Percentiles rank a stretch among this genome's conserved stretches.
Conservation (phyloP, 2,888 invertebrate species). For the Silvanus unidentatus region DNA sequence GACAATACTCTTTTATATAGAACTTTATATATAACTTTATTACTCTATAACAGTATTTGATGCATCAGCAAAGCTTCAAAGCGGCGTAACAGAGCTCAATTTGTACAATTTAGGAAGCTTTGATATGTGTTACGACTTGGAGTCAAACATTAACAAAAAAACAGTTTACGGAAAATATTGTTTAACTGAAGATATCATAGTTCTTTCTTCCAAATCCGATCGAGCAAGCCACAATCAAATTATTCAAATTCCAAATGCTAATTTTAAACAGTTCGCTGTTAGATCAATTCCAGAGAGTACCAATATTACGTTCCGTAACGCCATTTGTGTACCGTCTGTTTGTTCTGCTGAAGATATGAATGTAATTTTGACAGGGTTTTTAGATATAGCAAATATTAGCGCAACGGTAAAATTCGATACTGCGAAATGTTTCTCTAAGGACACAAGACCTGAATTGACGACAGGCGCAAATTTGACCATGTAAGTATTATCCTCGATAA, state of each 20-base stretch:
- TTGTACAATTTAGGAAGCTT: conserved; percentile 12
- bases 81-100: conserved; percentile 5
- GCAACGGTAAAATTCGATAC: conserved; percentile 1
- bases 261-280: background rate
- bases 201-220: background rate
- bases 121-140: conserved; percentile 11
- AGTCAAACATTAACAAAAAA: background rate
- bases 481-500: background rate
- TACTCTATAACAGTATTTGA: too few species aligned
- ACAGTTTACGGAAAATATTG: conserved; percentile 13
- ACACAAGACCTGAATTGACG: conserved; percentile 9
- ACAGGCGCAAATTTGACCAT: conserved; percentile 11
- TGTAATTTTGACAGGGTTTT: background rate
- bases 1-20: too few species aligned
- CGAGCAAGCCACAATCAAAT: background rate
- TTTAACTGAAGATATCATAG: background rate
- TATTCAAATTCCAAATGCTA: background rate
- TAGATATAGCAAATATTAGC: background rate
- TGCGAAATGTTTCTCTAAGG: conserved; percentile 12
- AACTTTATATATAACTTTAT: too few species aligned
- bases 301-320: conserved; percentile 1
- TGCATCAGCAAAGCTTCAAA: conserved; percentile 8
- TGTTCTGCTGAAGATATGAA: conserved; percentile 10
- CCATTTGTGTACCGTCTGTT: conserved; percentile 8
- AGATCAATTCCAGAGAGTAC: background rate